Evolutionary conservation across 2,113 vertebrate species (phyloP).

Genomic region (Hiodon alosoides): DNA sequence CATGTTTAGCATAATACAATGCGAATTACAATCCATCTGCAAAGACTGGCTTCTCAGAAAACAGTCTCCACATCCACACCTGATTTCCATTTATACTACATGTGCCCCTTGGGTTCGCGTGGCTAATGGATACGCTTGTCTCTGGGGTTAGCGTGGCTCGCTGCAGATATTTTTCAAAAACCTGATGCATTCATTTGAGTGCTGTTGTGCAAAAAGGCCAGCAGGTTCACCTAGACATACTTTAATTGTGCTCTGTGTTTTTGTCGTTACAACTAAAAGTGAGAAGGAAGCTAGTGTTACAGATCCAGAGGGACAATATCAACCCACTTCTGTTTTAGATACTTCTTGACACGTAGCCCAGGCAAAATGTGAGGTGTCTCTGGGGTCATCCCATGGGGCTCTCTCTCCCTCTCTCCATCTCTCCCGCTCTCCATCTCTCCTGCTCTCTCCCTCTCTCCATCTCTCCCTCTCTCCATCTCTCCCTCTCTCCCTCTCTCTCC

Average conservation of each 20-base stretch:
- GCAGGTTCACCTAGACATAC: not conserved
- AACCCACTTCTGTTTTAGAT: slow-evolving; percentile 29
- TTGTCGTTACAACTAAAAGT: slow-evolving; percentile 21
- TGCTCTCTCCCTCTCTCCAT: too few relatives aligned
- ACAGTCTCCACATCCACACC: slow-evolving; percentile 24
- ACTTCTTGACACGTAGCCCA: slow-evolving; percentile 7
- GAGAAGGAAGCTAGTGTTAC: slow-evolving; percentile 23
- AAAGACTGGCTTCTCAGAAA: slow-evolving; percentile 26
- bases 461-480: too few relatives aligned
- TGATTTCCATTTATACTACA: slow-evolving; percentile 37
- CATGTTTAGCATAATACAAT: slow-evolving; percentile 26
- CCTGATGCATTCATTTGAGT: not conserved
- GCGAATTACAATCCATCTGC: slow-evolving; percentile 31
- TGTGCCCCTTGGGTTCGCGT: slow-evolving; percentile 23
- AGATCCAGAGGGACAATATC: slow-evolving; percentile 27
- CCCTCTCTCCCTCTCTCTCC: too few relatives aligned
- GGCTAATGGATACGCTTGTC: not conserved
- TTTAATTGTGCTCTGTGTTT: slow-evolving; percentile 12
- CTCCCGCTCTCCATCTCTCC: too few relatives aligned
- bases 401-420: too few relatives aligned
- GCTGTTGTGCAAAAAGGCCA: not conserved
- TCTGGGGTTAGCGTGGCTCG: not conserved
- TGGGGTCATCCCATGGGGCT: too few relatives aligned
- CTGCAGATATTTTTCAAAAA: not conserved
- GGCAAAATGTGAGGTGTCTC: not conserved